Evolutionary conservation across 2,888 invertebrate genomes (phyloP), one percentile per base, ranked within the genome.

Genomic region (Abscondita cerata): DNA sequence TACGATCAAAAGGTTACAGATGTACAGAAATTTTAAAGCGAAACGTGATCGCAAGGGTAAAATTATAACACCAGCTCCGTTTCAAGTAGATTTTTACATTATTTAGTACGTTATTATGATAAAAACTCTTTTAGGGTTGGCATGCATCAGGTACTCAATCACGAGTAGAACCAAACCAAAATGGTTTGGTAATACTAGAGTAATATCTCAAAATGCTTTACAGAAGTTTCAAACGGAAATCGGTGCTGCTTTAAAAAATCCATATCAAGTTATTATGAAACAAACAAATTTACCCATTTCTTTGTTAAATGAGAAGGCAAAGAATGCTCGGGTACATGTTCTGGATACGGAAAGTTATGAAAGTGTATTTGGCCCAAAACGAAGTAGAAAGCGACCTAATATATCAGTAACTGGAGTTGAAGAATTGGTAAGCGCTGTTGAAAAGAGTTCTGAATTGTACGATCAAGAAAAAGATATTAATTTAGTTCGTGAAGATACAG

Each of bases 171-270:
- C 99, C 99, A 1, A 97, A 95, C 71, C 94, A 96, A 73, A 93
- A 78, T 99, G 99, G 99, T 99, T 99, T 81, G 97, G 98, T 12
- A 99, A 99, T 79, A 97, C 98, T 0, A 86, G 97, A 66, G 97
- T 99, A 0, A 95, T 99, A 69, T 92, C 96, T 0, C 98, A 99
- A 81, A 90, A 86, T 74, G 90, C 93, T 0, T 76, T 95, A 25
- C 94, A 94, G 79, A 93, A 92, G 76, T 94, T 95, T 75, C 93
- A 99, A 83, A 93, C 93, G 40, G 98, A 98, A 81, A 88, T 99
- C 77, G 96, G 96, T 13, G 93, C 93, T 73, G 98, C 93, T 25
- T 86, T 96, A 54, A 95, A 91, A 76, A 96, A 98, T 82, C 98
- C 99, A 0, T 99, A 98, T 78, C 94, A 98, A 83, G 93, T 99